Conservation (phyloP, 2,113 vertebrate genomes). For the Monarcha castaneiventris region DNA sequence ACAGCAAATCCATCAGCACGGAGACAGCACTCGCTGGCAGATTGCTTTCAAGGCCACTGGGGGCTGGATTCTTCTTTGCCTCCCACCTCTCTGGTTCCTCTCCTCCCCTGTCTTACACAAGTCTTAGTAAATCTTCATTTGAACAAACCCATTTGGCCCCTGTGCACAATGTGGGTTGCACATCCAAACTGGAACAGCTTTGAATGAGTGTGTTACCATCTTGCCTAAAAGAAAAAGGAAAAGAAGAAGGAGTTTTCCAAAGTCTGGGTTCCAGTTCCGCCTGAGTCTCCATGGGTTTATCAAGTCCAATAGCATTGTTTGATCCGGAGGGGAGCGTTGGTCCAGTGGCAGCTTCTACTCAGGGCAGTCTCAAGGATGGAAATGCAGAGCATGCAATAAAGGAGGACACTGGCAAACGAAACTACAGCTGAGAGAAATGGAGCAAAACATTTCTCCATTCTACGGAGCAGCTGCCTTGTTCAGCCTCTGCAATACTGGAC, state of each 20-base stretch:
- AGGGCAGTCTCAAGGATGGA: neutral
- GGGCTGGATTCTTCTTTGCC: conserved; percentile 10
- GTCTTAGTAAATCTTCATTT: neutral
- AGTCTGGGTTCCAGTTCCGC: neutral
- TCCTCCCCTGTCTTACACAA: neutral
- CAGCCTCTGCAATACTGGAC: neutral
- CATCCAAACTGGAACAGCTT: neutral
- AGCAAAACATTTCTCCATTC: neutral
- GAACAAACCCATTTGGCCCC: neutral
- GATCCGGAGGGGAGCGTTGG: neutral
- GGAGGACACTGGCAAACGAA: neutral
- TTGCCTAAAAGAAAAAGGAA: neutral
- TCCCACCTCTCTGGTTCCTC: neutral
- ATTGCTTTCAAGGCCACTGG: conserved; percentile 60
- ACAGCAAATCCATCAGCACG: conserved; percentile 70
- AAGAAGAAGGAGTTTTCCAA: neutral
- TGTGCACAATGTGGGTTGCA: neutral
- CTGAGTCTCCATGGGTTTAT: neutral
- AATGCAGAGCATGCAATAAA: neutral
- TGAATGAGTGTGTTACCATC: neutral
- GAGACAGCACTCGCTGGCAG: conserved; percentile 53
- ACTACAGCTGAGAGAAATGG: neutral
- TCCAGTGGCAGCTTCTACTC: neutral
- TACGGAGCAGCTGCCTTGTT: neutral
- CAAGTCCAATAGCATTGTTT: neutral